Base-by-base conservation (phyloP, 2,888 invertebrate genomes). In the Eupithecia subfuscata region DNA sequence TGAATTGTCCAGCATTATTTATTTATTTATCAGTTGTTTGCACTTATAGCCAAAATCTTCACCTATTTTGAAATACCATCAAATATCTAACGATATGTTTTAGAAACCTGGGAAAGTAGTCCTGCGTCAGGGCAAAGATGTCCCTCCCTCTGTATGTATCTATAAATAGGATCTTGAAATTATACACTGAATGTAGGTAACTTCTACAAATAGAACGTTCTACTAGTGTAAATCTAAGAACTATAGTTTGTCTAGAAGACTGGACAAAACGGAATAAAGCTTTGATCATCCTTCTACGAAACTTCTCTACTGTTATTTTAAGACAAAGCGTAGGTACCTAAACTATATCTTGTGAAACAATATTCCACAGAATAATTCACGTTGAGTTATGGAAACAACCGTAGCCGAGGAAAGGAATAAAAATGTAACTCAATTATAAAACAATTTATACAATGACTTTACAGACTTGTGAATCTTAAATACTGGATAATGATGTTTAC, bases 391-490 rank as follows among this genome's bases (percentile, higher is more conserved):
- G 40, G 22, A 73, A 75, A 40, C 70, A 71, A 74, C 67, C 63
- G 63, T 40, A 63, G 75, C 34, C 37, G 43, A 64, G 52, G 71
- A 60, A 8, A 69, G 30, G 68, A 72, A 72, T 68, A 75, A 71
- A 73, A 68, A 71, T 69, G 63, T 73, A 75, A 72, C 71, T 40
- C 70, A 56, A 75, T 76, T 73, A 69, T 37, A 76, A 76, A 76
- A 74, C 78, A 76, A 78, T 78, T 76, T 76, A 70, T 65, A 63
- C 48, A 76, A 69, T 71, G 71, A 69, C 70, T 74, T 76, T 63
- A 48, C 65, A 18, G 34, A 67, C 52, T 65, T 67, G 69, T 45
- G 60, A 43, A 60, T 75, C 68, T 63, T 75, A 70, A 73, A 77
- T 30, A 69, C 70, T 70, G 67, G 40, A 37, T 77, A 77, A 77